Conservation (phyloP, 2,888 invertebrate species). For the Leptinotarsa haldemani region DNA sequence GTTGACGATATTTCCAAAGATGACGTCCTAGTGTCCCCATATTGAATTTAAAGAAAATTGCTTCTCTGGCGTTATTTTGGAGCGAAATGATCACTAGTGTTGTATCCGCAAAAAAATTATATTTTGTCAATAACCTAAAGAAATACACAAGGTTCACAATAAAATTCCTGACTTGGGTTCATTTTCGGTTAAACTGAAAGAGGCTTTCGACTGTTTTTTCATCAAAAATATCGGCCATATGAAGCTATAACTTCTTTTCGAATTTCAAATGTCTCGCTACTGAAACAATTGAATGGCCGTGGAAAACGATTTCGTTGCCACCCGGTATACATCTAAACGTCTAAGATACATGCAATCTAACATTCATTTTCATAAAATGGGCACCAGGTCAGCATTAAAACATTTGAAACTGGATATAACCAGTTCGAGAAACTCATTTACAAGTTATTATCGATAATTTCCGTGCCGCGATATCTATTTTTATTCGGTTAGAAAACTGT, state of each 20-base stretch:
- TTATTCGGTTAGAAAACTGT: not conserved
- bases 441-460: constrained; percentile 14
- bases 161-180: too few relatives aligned
- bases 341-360: constrained; percentile 28
- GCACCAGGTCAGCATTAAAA: constrained; percentile 51
- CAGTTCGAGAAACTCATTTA: constrained; percentile 52
- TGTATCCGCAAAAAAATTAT: too few relatives aligned
- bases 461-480: constrained; percentile 19
- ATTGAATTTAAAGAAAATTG: too few relatives aligned
- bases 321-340: constrained; percentile 3
- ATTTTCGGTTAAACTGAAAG: too few relatives aligned
- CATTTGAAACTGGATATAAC: constrained; percentile 53
- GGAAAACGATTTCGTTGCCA: not conserved
- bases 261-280: not conserved
- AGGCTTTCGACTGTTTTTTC: too few relatives aligned
- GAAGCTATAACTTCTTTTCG: not conserved
- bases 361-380: constrained; percentile 43
- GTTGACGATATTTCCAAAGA: too few relatives aligned
- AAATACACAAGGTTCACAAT: too few relatives aligned
- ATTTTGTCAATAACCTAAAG: too few relatives aligned
- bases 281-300: not conserved
- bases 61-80: too few relatives aligned
- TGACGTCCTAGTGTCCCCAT: too few relatives aligned
- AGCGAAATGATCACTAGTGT: too few relatives aligned
- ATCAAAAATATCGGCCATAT: too few relatives aligned